phyloP scores from a whole-genome alignment of 2,113 vertebrate genomes.

The Pterocles burchelli region DNA sequence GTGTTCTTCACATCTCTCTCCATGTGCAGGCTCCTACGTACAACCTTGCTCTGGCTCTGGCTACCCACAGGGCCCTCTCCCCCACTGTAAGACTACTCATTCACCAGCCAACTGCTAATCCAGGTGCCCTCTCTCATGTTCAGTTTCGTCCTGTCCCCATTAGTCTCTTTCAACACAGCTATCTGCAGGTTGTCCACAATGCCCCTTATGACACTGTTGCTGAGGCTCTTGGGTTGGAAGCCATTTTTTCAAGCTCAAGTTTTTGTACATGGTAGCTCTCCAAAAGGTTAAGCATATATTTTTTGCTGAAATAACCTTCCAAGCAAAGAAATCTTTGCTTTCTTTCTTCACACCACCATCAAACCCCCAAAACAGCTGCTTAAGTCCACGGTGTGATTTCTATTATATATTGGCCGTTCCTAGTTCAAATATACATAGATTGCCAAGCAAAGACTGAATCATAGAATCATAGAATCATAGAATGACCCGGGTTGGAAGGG shows the following conservation, averaged over 20 bases:
- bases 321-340: neutral
- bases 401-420: neutral
- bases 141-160: neutral
- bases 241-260: neutral
- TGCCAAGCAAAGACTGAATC: neutral
- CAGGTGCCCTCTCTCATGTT: accelerated
- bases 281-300: neutral
- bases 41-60: neutral
- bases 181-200: neutral
- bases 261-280: neutral
- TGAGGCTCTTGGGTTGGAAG: neutral
- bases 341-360: neutral
- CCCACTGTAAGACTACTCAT: neutral
- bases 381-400: neutral
- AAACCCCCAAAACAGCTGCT: neutral
- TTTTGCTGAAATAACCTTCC: neutral
- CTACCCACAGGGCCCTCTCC: neutral
- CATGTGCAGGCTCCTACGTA: neutral
- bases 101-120: neutral
- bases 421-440: neutral
- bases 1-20: neutral
- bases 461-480: too few species aligned
- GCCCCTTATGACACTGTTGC: neutral
- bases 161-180: neutral
- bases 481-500: too few species aligned